Conservation (phyloP, 2,888 invertebrate species). For the Hydrotaea diabolus region DNA sequence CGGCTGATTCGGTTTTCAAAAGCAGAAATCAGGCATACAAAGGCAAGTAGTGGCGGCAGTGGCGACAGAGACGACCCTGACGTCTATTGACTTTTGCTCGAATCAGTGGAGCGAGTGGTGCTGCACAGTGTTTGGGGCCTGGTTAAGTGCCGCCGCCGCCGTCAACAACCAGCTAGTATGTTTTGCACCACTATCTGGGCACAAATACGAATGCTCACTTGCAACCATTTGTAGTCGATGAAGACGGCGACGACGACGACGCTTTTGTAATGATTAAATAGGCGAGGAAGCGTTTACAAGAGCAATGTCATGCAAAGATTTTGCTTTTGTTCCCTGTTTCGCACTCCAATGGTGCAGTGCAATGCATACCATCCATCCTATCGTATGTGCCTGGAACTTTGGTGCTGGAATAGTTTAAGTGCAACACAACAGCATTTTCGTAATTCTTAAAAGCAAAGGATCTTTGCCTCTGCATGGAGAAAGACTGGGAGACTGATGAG, state of each 20-base stretch:
- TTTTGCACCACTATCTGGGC: background rate
- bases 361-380: too few species aligned
- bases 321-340: conserved; percentile 7
- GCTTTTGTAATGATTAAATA: conserved; percentile 64
- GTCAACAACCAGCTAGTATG: background rate
- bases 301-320: conserved; percentile 55
- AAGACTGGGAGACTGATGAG: conserved; percentile 5
- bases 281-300: conserved; percentile 57
- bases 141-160: background rate
- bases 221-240: conserved; percentile 23
- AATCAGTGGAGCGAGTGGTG: background rate
- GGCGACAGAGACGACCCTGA: conserved; percentile 54
- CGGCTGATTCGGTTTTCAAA: background rate
- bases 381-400: background rate
- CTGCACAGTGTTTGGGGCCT: conserved; percentile 32
- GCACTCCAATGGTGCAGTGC: background rate
- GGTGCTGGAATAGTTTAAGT: conserved; percentile 54
- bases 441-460: background rate
- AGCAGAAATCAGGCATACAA: background rate
- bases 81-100: conserved; percentile 49
- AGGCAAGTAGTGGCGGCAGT: background rate
- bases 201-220: background rate
- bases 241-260: conserved; percentile 25
- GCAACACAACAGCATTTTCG: conserved; percentile 40
- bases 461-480: conserved; percentile 25